A percentile compares a stretch with the other conserved stretches of the same genome.
These are phyloP conservation scores for Phylloscopus trochiloides DNA, from an alignment of 2,113 vertebrate species.

Conservation along the genomic window DNA sequence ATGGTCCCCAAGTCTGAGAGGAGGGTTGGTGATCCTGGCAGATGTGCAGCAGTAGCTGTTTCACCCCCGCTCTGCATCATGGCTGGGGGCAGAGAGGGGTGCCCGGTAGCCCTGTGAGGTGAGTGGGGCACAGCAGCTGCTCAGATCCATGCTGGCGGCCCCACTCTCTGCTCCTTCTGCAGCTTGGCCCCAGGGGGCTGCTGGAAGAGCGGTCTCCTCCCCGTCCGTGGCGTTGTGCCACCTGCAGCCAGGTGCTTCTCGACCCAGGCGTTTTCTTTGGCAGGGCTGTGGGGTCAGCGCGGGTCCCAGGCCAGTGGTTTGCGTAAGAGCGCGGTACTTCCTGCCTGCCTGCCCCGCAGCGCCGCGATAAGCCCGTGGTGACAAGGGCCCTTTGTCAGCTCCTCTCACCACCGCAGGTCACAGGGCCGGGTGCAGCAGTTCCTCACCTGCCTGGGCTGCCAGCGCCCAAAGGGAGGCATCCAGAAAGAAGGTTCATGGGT, in stretches of 20 bases:
- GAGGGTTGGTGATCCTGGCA: not conserved
- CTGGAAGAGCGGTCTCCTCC: not conserved
- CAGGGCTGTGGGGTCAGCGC: accelerated
- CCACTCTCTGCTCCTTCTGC: not conserved
- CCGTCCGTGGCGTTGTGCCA: accelerated
- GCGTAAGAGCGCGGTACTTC: not conserved
- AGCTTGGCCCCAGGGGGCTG: accelerated
- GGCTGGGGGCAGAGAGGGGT: not conserved
- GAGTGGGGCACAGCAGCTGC: accelerated
- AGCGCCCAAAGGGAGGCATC: not conserved
- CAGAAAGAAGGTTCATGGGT: not conserved
- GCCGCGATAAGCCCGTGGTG: accelerated
- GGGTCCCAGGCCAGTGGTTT: not conserved
- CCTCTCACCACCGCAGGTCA: not conserved
- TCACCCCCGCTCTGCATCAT: accelerated
- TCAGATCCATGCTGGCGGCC: not conserved
- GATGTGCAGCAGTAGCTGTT: not conserved
- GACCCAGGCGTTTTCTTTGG: not conserved
- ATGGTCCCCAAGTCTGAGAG: not conserved
- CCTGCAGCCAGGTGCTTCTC: not conserved
- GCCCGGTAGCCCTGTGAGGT: accelerated
- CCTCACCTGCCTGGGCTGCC: not conserved
- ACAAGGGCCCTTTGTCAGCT: conserved; percentile 49
- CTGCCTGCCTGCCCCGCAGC: not conserved
- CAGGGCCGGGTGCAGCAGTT: not conserved